A percentile compares a stretch with the other conserved stretches of the same genome.
phyloP scores from a whole-genome alignment of 2,113 vertebrate genomes.

The Octodon degus region DNA sequence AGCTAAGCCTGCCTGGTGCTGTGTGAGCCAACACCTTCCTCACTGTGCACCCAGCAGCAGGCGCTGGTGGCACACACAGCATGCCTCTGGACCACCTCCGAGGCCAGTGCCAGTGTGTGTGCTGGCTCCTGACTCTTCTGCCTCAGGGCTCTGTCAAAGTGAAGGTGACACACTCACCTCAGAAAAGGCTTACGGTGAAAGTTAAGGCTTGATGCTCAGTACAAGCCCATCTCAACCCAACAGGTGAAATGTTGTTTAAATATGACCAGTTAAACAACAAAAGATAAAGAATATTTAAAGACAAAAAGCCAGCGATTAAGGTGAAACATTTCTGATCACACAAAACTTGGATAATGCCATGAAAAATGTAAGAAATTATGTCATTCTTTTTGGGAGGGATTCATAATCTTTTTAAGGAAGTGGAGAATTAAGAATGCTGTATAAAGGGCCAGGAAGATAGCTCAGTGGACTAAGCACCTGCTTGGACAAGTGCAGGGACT shows the following conservation, averaged over 20 bases:
- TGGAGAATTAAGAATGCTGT: background rate
- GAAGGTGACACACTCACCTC: background rate
- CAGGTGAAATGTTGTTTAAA: background rate
- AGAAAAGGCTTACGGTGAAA: background rate
- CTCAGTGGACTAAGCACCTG: no score
- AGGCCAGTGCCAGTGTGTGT: background rate
- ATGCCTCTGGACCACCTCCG: background rate
- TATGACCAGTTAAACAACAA: background rate
- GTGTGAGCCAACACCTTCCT: background rate
- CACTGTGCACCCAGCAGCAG: background rate
- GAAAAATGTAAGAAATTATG: background rate
- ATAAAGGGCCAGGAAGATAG: background rate
- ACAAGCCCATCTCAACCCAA: background rate
- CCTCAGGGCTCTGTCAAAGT: background rate
- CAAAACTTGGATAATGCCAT: background rate
- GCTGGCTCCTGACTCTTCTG: background rate
- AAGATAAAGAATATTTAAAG: background rate
- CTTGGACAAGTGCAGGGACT: no score
- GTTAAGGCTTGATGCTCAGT: background rate
- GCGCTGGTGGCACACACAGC: background rate
- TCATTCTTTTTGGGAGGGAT: background rate
- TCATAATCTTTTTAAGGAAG: slow-evolving; percentile 37
- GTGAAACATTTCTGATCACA: background rate
- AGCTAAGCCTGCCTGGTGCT: background rate
- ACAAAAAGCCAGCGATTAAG: background rate